Base-by-base conservation (phyloP, 2,113 vertebrate species). In the Alligator sinensis region DNA sequence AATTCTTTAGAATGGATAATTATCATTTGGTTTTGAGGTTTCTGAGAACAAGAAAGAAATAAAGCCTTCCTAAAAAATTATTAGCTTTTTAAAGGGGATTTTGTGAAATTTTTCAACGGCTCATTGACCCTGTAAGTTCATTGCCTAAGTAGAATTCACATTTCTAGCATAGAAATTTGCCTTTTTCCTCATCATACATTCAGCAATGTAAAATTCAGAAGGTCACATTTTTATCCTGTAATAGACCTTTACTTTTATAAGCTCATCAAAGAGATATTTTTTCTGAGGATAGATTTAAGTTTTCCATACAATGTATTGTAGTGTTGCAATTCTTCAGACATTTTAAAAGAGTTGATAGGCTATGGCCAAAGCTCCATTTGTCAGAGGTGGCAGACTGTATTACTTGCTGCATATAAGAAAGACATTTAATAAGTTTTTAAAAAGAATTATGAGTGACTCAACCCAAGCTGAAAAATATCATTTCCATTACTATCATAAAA, bases 401-500 rank as follows among this genome's bases (percentile, higher is more conserved):
- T 95, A 92, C 88, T 93, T 88, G 34, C 70, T 92, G 62, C 77
- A 86, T 96, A 93, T 34, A 92, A 94, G 63, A 59, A 63, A 86
- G 95, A 94, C 83, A 96, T 96, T 96, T 95, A 97, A 96, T 95
- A 88, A 95, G 87, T 83, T 85, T 91, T 82, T 96, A 90, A 89
- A 90, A 94, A 94, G 95, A 96, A 96, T 96, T 94, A 94, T 75
- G 88, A 97, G 68, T 87, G 80, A 94, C 80, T 95, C 80, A 95
- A 86, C 6, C 28, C 18, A 86, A 89, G 78, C 76, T 97, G 86
- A 93, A 92, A 96, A 95, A 93, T 19, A 95, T 27, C 28, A 89
- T 34, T 94, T 88, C 82, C 5, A 90, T 86, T 95, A 88, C 83
- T 94, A 85, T 82, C 80, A 94, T 92, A 95, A 96, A 80, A 92